Percentiles rank a stretch among this genome's conserved stretches.
Evolutionary conservation across 2,888 invertebrate genomes (phyloP).

Genomic region (Drosophila helvetica): DNA sequence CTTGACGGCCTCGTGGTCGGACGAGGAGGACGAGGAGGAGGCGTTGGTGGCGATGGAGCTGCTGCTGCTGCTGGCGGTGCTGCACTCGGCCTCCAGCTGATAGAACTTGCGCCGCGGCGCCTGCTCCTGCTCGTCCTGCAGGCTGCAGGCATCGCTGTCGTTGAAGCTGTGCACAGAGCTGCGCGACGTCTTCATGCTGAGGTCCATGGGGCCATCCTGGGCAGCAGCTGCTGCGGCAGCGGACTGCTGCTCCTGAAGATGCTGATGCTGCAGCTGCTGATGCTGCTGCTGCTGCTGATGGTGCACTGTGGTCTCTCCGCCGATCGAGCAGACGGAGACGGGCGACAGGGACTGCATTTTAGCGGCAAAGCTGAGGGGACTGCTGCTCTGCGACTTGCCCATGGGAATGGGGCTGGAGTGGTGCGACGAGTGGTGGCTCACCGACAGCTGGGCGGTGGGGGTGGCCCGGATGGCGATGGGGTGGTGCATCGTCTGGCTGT

Average conservation of each 20-base stretch:
- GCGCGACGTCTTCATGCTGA: slow-evolving; percentile 88
- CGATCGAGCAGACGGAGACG: slow-evolving; percentile 80
- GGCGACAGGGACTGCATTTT: slow-evolving; percentile 82
- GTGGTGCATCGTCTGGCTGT: slow-evolving; percentile 51
- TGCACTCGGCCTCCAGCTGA: slow-evolving; percentile 72
- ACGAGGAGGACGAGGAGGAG: slow-evolving; percentile 41
- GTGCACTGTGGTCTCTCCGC: slow-evolving; percentile 58
- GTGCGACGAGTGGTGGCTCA: slow-evolving; percentile 11
- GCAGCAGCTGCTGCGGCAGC: slow-evolving; percentile 55
- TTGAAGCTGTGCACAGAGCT: slow-evolving; percentile 79
- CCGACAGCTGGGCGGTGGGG: slow-evolving; percentile 46
- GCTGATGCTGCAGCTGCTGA: slow-evolving; percentile 8
- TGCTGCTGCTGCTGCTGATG: slow-evolving; percentile 35
- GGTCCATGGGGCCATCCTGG: slow-evolving; percentile 91
- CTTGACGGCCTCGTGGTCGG: slow-evolving; percentile 63
- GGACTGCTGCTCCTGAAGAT: neutral
- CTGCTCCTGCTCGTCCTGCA: slow-evolving; percentile 69
- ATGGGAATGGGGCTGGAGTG: slow-evolving; percentile 19
- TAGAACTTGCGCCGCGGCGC: slow-evolving; percentile 77
- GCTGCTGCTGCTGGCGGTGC: slow-evolving; percentile 39
- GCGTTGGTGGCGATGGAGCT: slow-evolving; percentile 47
- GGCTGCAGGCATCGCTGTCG: slow-evolving; percentile 73
- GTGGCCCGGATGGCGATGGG: slow-evolving; percentile 74
- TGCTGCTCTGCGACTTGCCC: slow-evolving; percentile 49
- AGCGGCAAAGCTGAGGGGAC: slow-evolving; percentile 72